These are phyloP conservation scores for Pao palembangensis DNA, from an alignment of 2,113 vertebrate genomes.

Conservation along the genomic window DNA sequence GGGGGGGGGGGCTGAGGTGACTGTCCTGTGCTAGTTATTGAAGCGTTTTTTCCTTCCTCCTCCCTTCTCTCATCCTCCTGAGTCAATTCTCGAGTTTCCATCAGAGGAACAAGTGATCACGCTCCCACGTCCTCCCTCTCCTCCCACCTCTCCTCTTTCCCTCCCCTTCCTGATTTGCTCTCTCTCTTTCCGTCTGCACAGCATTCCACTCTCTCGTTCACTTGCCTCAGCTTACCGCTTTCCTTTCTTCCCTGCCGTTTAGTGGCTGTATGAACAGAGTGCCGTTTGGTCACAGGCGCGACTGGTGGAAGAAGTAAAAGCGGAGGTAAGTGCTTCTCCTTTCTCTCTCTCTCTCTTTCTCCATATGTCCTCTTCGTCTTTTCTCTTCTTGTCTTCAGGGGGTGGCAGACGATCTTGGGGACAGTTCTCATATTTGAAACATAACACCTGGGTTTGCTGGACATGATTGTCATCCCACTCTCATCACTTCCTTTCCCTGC, in stretches of 20 bases:
- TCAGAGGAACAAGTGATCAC: constrained; percentile 71
- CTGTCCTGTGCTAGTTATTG: constrained; percentile 33
- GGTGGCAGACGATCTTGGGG: constrained; percentile 49
- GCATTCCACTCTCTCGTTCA: constrained; percentile 68
- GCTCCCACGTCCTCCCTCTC: constrained; percentile 57
- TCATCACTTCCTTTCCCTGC: constrained; percentile 23
- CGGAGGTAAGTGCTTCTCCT: constrained; percentile 82
- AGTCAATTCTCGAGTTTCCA: constrained; percentile 68
- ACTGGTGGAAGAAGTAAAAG: constrained; percentile 81
- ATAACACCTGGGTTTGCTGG: constrained; percentile 27
- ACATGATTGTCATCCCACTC: constrained; percentile 38
- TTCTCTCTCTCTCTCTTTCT: constrained; percentile 18
- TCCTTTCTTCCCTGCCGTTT: constrained; percentile 66
- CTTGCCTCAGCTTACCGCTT: constrained; percentile 62
- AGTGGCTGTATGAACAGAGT: constrained; percentile 83
- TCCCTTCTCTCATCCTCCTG: constrained; percentile 57
- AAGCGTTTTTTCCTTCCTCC: constrained; percentile 29
- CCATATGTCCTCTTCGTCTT: not conserved
- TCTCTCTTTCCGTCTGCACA: constrained; percentile 51
- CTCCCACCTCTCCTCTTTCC: constrained; percentile 50
- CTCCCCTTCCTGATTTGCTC: constrained; percentile 52
- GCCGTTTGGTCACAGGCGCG: constrained; percentile 75
- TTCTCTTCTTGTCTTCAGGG: constrained; percentile 43
- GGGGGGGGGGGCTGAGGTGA: constrained; percentile 28
- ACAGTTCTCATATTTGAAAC: constrained; percentile 41